These are phyloP conservation scores for Sinella curviseta DNA, from an alignment of 1,140 invertebrate genomes.

Conservation along the genomic window DNA sequence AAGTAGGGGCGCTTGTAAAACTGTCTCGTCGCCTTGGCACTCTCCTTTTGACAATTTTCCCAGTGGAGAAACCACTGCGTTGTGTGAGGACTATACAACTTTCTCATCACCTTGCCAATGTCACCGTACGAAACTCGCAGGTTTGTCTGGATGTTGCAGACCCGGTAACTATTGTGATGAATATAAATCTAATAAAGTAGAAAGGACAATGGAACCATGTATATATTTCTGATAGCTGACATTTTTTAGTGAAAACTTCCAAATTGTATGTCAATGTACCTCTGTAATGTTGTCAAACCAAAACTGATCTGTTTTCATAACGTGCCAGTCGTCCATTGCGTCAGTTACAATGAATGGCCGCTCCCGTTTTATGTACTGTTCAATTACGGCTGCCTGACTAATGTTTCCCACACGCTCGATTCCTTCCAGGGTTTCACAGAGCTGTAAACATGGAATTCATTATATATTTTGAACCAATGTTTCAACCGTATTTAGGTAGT, in stretches of 20 bases:
- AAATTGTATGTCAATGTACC: slow-evolving; percentile 63
- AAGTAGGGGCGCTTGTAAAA: slow-evolving; percentile 74
- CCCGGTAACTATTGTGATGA: slow-evolving; percentile 48
- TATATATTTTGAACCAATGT: slow-evolving; percentile 27
- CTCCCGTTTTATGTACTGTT: slow-evolving; percentile 68
- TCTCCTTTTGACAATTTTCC: slow-evolving; percentile 78
- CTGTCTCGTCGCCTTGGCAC: slow-evolving; percentile 70
- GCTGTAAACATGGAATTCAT: slow-evolving; percentile 56
- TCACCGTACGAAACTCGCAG: slow-evolving; percentile 62
- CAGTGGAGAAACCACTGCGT: slow-evolving; percentile 79
- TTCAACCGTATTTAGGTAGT: neutral
- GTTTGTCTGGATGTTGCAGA: slow-evolving; percentile 70
- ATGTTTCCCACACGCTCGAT: slow-evolving; percentile 66
- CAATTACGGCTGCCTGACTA: slow-evolving; percentile 64
- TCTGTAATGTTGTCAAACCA: slow-evolving; percentile 69
- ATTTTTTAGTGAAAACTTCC: slow-evolving; percentile 50
- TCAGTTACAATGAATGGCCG: slow-evolving; percentile 72
- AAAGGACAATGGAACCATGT: too few species aligned
- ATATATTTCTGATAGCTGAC: too few species aligned
- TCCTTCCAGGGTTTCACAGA: slow-evolving; percentile 63
- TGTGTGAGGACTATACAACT: slow-evolving; percentile 65
- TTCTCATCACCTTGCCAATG: slow-evolving; percentile 56
- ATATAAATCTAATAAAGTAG: slow-evolving; percentile 53
- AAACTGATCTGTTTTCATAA: slow-evolving; percentile 64
- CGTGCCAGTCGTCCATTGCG: slow-evolving; percentile 68